Evolutionary conservation across 1,140 invertebrate genomes (phyloP).

Genomic region (Drosophila willistoni): DNA sequence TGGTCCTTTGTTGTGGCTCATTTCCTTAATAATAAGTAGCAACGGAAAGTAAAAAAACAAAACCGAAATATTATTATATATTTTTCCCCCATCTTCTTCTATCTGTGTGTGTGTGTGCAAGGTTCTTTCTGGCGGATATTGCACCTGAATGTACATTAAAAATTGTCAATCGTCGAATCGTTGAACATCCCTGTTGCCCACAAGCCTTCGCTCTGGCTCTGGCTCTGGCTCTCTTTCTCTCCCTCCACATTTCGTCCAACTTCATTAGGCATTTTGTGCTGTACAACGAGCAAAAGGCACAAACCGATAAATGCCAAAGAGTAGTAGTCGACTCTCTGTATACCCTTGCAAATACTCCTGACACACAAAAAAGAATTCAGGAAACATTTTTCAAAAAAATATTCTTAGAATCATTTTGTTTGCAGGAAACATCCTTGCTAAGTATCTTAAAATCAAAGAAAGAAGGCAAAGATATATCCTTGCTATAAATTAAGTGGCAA

Average conservation of each 20-base stretch:
- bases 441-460: no score
- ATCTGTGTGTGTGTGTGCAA: conserved; percentile 12
- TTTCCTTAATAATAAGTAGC: no score
- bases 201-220: neutral
- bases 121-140: conserved; percentile 42
- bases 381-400: no score
- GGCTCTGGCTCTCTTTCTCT: neutral
- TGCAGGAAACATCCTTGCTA: no score
- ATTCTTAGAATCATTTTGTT: no score
- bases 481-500: no score
- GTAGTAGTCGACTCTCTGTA: neutral
- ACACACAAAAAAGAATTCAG: no score
- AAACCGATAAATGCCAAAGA: conserved; percentile 11
- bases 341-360: neutral
- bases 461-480: no score
- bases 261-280: conserved; percentile 45
- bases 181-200: conserved; percentile 30
- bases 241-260: conserved; percentile 32
- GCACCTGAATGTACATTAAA: conserved; percentile 47
- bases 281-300: conserved; percentile 7
- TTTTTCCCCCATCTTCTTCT: conserved; percentile 1
- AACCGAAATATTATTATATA: neutral
- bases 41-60: no score
- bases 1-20: no score
- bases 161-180: conserved; percentile 58